These are phyloP conservation scores for Brachymystax lenok DNA, from an alignment of 2,797 vertebrate genomes.

Conservation along the genomic window DNA sequence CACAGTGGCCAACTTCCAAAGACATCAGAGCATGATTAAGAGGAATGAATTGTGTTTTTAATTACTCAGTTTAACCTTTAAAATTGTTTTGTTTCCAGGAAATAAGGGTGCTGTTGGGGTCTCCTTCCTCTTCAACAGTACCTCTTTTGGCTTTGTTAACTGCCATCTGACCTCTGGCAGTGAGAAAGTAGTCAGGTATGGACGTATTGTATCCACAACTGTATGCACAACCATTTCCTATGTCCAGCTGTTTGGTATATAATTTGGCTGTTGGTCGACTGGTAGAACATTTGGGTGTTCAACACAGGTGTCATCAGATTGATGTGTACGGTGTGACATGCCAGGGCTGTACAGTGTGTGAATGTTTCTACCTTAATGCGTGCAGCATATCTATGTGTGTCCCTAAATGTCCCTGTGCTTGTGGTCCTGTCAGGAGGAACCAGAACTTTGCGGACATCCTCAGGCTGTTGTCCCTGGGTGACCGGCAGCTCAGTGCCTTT, in stretches of 20 bases:
- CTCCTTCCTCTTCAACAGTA: slow-evolving; percentile 78
- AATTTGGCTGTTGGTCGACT: not conserved
- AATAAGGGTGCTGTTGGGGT: slow-evolving; percentile 84
- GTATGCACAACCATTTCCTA: not conserved
- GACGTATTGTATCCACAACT: not conserved
- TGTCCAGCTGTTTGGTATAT: not conserved
- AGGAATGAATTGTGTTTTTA: not conserved
- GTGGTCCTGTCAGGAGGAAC: slow-evolving; percentile 75
- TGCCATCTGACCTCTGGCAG: slow-evolving; percentile 84
- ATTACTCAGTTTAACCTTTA: not conserved
- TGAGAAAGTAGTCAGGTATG: slow-evolving; percentile 80
- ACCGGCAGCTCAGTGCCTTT: slow-evolving; percentile 77
- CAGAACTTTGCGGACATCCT: slow-evolving; percentile 84
- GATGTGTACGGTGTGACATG: too few species aligned
- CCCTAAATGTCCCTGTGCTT: not conserved
- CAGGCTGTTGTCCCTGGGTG: slow-evolving; percentile 78
- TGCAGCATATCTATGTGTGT: not conserved
- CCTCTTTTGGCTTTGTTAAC: slow-evolving; percentile 84
- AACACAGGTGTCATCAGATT: too few species aligned
- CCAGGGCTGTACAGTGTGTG: too few species aligned
- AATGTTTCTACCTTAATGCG: too few species aligned
- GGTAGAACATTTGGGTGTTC: not conserved
- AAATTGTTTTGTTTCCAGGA: slow-evolving; percentile 56
- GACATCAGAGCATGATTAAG: not conserved
- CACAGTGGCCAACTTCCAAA: not conserved